Conservation (phyloP, 2,113 vertebrate genomes). For the Triplophysa rosa region DNA sequence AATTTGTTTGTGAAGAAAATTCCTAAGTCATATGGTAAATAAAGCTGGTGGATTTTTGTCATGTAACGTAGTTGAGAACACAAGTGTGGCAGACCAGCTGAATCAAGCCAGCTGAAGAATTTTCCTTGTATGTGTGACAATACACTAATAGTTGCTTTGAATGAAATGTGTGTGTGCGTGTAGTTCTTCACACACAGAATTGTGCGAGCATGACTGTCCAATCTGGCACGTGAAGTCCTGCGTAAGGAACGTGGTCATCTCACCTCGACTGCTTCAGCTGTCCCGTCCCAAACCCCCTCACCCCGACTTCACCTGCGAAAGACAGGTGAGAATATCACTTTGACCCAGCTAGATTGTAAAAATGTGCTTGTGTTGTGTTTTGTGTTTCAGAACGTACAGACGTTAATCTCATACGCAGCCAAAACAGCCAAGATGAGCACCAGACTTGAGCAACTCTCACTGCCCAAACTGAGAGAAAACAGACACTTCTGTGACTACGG, state of each 20-base stretch:
- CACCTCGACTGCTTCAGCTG: constrained; percentile 65
- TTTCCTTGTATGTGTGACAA: too few relatives aligned
- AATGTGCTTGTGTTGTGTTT: background rate
- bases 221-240: constrained; percentile 59
- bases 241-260: constrained; percentile 29
- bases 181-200: constrained; percentile 58
- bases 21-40: background rate
- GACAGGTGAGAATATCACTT: constrained; percentile 56
- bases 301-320: constrained; percentile 58
- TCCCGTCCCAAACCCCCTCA: constrained; percentile 64
- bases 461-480: constrained; percentile 61
- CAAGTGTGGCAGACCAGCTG: background rate
- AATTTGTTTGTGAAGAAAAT: constrained; percentile 11
- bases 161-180: background rate
- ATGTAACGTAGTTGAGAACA: constrained; percentile 17
- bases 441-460: constrained; percentile 62
- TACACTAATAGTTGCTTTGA: background rate
- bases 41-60: constrained; percentile 3
- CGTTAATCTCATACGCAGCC: constrained; percentile 51
- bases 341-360: background rate
- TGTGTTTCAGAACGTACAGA: constrained; percentile 49
- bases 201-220: constrained; percentile 60
- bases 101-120: too few relatives aligned
- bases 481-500: constrained; percentile 56
- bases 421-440: constrained; percentile 46